Base-by-base conservation (phyloP, 2,113 vertebrate genomes). In the Rhinichthys klamathensis region DNA sequence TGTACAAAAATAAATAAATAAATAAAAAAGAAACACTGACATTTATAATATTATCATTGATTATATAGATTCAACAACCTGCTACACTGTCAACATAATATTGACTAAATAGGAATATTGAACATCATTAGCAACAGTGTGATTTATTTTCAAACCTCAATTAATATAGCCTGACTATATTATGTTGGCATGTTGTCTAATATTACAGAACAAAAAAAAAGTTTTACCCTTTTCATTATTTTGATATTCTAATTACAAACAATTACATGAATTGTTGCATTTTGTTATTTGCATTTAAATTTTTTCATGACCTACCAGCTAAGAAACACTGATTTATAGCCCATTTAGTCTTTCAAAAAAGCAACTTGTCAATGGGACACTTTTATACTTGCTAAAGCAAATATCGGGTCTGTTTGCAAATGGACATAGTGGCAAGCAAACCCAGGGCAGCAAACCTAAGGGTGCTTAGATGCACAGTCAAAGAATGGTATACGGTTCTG, bases 401-500 rank as follows among this genome's bases (percentile, higher is more conserved):
- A 41, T 12, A 41, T n/a, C 10, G 5, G n/a, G 21, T 38, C 69
- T 72, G 35, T 41, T 21, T 41, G 21, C 4, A 72, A 72, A 72
- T 72, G 35, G 12, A 21, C 21, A 70, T 23, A 41, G 38, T 23
- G 32, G 18, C 32, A 41, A 70, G 67, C 32, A 70, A 32, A 67
- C 27, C 15, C 32, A 77, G n/a, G 44, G 90, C 49, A 15, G 49
- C 49, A 51, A 70, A 70, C 18, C 9, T 51, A 78, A 35, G 25
- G 89, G 91, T 38, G 85, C 84, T 92, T 89, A 87, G 88, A 92
- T 60, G 89, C 83, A 83, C 83, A 77, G 84, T 73, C 25, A 35
- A 69, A 83, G 16, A 85, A 41, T 76, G 75, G 56, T 70, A 80
- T 72, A 79, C 51, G 44, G 23, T 46, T 84, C 49, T 90, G 88